Conservation (phyloP, 2,113 vertebrate species). For the Apodemus sylvaticus region DNA sequence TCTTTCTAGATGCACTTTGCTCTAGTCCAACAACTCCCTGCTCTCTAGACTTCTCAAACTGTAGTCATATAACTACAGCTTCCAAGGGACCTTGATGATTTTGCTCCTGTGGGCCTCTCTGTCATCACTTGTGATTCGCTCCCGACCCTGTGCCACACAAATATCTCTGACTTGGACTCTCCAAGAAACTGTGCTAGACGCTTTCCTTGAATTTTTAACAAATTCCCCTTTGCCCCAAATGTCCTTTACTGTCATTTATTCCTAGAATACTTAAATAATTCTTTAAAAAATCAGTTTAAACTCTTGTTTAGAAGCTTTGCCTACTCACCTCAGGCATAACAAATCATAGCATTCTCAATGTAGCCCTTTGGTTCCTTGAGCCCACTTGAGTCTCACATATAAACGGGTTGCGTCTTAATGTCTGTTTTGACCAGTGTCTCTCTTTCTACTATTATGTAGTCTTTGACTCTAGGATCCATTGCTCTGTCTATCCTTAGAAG, state of each 20-base stretch:
- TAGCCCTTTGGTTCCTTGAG: not conserved
- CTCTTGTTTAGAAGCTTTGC: not conserved
- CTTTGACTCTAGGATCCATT: not conserved
- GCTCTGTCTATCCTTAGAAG: not conserved
- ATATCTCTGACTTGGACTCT: not conserved
- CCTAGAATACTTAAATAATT: not conserved
- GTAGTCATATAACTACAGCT: not conserved
- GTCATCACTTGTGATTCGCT: not conserved
- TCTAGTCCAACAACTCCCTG: not conserved
- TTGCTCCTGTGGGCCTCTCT: not conserved
- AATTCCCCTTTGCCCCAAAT: not conserved
- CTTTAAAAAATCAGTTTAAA: conserved; percentile 25
- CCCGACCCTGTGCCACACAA: not conserved
- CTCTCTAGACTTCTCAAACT: not conserved
- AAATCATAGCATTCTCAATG: not conserved
- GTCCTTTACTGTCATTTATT: not conserved
- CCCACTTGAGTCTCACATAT: not conserved
- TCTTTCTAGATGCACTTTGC: not conserved
- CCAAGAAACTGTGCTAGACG: not conserved
- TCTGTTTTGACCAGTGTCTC: conserved; percentile 27
- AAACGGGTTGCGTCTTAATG: conserved; percentile 1
- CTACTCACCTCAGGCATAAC: not conserved
- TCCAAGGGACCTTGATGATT: not conserved
- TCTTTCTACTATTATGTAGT: not conserved
- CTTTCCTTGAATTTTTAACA: not conserved